A percentile compares a stretch with the other conserved stretches of the same genome.
Evolutionary conservation across 2,797 vertebrate genomes (phyloP).

Genomic region (Orientallactaga sibirica): DNA sequence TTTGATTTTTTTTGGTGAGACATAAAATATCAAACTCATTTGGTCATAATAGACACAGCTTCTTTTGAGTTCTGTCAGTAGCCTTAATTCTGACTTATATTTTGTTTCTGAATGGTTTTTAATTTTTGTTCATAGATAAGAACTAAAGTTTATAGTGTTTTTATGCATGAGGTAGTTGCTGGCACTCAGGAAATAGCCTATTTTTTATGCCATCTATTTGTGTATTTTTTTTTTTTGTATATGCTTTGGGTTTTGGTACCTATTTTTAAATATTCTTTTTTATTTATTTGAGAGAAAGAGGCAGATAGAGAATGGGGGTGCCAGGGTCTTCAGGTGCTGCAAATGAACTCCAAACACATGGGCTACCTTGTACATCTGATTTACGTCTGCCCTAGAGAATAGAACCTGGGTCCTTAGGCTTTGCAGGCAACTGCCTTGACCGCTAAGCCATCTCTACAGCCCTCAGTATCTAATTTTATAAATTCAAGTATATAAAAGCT

Average conservation of each 20-base stretch:
- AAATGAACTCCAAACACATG: too few species aligned
- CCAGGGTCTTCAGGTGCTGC: too few species aligned
- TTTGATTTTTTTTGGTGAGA: conserved; percentile 40
- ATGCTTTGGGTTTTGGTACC: conserved; percentile 43
- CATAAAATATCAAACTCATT: conserved; percentile 6
- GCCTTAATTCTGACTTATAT: not conserved
- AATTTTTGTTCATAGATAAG: conserved; percentile 29
- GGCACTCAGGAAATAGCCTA: conserved; percentile 1
- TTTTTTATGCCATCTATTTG: not conserved
- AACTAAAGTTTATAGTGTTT: conserved; percentile 11
- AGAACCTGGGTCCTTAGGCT: too few species aligned
- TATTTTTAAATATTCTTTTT: conserved; percentile 51
- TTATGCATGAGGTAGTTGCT: not conserved
- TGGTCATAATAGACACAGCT: not conserved
- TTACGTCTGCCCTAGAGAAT: too few species aligned
- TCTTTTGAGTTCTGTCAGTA: not conserved
- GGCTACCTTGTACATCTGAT: too few species aligned
- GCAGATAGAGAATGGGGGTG: too few species aligned
- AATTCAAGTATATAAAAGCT: conserved; percentile 9
- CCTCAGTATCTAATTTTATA: conserved; percentile 51
- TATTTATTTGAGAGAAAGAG: too few species aligned
- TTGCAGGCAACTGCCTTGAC: too few species aligned
- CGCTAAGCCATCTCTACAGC: too few species aligned
- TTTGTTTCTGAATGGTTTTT: conserved; percentile 1
- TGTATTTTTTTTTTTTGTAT: not conserved